Evolutionary conservation across 1,140 invertebrate species (phyloP).

Genomic region (Drosophila bocki): DNA sequence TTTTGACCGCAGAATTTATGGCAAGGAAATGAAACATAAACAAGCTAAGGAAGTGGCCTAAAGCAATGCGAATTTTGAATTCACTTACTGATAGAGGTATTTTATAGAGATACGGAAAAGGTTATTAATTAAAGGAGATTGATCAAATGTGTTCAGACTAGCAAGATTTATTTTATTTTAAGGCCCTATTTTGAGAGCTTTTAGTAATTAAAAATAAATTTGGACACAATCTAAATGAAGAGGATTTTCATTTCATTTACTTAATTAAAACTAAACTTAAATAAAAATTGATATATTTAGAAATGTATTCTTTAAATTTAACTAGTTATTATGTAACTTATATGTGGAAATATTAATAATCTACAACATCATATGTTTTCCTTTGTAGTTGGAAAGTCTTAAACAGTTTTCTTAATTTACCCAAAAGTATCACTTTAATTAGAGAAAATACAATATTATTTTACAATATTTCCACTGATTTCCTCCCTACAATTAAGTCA

Average conservation of each 20-base stretch:
- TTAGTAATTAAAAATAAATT: background rate
- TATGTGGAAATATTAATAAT: no score
- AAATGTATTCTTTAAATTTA: background rate
- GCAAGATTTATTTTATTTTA: no score
- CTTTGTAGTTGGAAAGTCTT: background rate
- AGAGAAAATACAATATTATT: background rate
- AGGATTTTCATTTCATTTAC: no score
- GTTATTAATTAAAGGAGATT: background rate
- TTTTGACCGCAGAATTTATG: constrained; percentile 67
- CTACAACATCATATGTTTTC: background rate
- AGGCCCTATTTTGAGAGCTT: background rate
- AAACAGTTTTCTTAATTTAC: background rate
- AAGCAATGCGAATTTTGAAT: constrained; percentile 25
- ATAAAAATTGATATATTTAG: no score
- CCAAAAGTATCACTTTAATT: background rate
- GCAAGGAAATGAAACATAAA: constrained; percentile 69
- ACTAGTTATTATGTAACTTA: background rate
- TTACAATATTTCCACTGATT: background rate
- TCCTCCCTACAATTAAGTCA: background rate
- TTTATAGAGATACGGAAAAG: background rate
- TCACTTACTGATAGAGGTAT: constrained; percentile 14
- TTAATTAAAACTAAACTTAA: no score
- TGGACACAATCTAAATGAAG: background rate
- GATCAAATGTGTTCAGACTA: background rate
- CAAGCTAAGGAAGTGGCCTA: constrained; percentile 22